Base-by-base conservation (phyloP, 2,113 vertebrate species). In the Corythornis madagascariensis region DNA sequence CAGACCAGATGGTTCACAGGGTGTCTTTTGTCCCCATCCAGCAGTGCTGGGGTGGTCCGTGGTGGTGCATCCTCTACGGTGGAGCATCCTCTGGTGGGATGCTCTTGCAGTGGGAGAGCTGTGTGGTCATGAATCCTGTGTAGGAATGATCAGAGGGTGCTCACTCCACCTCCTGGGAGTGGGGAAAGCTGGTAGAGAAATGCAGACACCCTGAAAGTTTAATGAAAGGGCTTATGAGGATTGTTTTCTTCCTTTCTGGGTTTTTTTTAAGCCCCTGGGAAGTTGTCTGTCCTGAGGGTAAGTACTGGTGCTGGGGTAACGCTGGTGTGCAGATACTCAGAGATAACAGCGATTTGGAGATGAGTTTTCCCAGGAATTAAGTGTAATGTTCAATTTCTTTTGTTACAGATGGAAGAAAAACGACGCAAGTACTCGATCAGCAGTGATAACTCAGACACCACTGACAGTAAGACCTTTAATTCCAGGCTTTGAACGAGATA, bases 371-470 rank as follows among this genome's bases (percentile, higher is more conserved):
- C 73, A 56, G 73, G 70, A 45, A 3, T 13, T 20, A 78, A 79
- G 48, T 88, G 26, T 97, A 91, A 97, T 19, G 52, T 84, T 69
- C 83, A 19, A 67, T 96, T 96, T 81, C 81, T 97, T 97, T 92
- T 86, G 59, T 98, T 98, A 70, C 98, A 99, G 99, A 99, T 99
- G 99, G 99, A 99, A 98, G 99, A 98, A 97, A 99, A 99, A 98
- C 98, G 98, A 97, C 98, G 99, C 95, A 99, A 99, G 97, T 99
- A 99, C 97, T 99, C 99, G 93, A 98, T 99, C 95, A 99, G 99
- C 98, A 99, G 99, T 94, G 99, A 99, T 95, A 99, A 99, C 98
- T 99, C 99, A 7, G 99, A 99, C 97, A 99, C 99, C 98, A 99
- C 98, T 90, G 99, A 99, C 98, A 99, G 99, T 99, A 98, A 99